phyloP scores from a whole-genome alignment of 2,797 vertebrate genomes.

The Pygocentrus nattereri region DNA sequence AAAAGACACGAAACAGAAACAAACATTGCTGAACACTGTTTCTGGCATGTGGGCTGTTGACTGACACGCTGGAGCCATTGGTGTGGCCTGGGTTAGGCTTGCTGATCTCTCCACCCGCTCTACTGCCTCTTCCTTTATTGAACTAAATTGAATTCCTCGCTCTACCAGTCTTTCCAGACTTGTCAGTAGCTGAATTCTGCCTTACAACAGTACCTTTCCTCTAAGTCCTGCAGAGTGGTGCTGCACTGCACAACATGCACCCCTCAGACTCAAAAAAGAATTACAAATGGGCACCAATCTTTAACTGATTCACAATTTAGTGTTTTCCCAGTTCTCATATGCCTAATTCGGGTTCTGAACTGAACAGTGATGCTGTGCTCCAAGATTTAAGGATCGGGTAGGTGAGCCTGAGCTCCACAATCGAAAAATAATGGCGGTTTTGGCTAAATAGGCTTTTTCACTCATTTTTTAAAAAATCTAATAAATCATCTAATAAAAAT shows the following conservation, averaged over 20 bases:
- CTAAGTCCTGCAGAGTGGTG: neutral
- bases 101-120: constrained; percentile 14
- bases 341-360: neutral
- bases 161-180: constrained; percentile 49
- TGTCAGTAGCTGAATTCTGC: constrained; percentile 21
- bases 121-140: constrained; percentile 31
- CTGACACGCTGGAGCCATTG: constrained; percentile 15
- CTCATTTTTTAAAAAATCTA: neutral
- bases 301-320: neutral
- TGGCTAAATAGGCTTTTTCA: neutral
- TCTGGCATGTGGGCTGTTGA: constrained; percentile 5
- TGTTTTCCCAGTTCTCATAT: neutral
- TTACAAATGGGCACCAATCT: neutral
- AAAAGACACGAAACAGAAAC: constrained; percentile 44
- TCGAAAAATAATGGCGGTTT: neutral
- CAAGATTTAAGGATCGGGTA: neutral
- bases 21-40: constrained; percentile 22
- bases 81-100: constrained; percentile 7
- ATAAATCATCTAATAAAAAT: neutral
- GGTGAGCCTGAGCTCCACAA: neutral
- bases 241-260: neutral
- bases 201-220: constrained; percentile 9
- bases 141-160: constrained; percentile 40
- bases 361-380: neutral
- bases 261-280: neutral